These are phyloP conservation scores for Sturnira hondurensis DNA, from an alignment of 2,113 vertebrate species.

Conservation along the genomic window DNA sequence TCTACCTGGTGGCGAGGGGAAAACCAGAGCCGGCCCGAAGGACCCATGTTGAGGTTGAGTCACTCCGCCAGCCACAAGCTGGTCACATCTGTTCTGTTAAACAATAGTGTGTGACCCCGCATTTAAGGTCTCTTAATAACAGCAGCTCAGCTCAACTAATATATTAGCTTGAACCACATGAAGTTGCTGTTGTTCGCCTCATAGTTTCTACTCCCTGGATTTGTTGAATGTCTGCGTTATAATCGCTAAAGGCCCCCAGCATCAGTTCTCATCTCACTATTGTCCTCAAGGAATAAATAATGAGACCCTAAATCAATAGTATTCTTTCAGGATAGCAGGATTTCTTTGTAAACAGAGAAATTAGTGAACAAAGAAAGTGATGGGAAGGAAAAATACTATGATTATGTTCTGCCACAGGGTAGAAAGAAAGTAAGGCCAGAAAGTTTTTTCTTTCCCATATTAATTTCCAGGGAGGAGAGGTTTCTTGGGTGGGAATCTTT, in stretches of 20 bases:
- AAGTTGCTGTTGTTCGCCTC: not conserved
- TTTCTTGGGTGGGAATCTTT: not conserved
- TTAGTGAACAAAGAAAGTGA: not conserved
- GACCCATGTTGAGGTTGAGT: not conserved
- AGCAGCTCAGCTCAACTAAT: not conserved
- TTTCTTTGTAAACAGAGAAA: not conserved
- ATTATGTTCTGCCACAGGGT: not conserved
- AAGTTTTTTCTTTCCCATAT: not conserved
- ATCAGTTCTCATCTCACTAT: not conserved
- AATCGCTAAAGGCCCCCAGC: not conserved
- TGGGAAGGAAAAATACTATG: not conserved
- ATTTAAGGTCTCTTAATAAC: not conserved
- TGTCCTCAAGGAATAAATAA: not conserved
- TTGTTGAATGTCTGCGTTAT: not conserved
- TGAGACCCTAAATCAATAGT: not conserved
- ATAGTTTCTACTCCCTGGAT: not conserved
- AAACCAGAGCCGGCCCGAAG: not conserved
- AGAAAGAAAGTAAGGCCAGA: not conserved
- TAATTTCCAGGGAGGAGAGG: not conserved
- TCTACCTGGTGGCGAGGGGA: not conserved
- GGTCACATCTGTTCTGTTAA: not conserved
- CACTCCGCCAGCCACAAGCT: too few relatives aligned
- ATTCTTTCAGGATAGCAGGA: not conserved
- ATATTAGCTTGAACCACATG: too few relatives aligned
- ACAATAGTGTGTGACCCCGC: not conserved